Percentiles rank a stretch among this genome's conserved stretches.
phyloP scores from a whole-genome alignment of 1,140 invertebrate genomes.

The Trissolcus basalis region DNA sequence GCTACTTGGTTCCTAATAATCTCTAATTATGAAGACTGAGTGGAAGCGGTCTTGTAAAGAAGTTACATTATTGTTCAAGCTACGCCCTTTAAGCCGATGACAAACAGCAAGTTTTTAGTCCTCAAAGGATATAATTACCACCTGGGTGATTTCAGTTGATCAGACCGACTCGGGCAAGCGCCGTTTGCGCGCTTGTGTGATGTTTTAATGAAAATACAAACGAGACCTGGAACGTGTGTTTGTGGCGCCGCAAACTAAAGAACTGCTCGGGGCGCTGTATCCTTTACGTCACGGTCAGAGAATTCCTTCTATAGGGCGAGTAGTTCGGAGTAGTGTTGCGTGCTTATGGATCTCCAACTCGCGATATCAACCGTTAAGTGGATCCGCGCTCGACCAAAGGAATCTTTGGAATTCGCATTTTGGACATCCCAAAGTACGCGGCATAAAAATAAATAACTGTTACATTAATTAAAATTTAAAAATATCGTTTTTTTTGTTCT shows the following conservation, averaged over 20 bases:
- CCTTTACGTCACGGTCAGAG: slow-evolving; percentile 66
- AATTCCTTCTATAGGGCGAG: slow-evolving; percentile 63
- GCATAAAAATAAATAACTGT: too few species aligned
- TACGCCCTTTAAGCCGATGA: slow-evolving; percentile 45
- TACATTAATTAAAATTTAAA: too few species aligned
- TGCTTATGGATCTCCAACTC: slow-evolving; percentile 30
- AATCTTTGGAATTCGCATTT: slow-evolving; percentile 50
- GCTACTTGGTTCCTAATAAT: slow-evolving; percentile 37
- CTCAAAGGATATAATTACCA: slow-evolving; percentile 50
- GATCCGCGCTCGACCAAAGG: slow-evolving; percentile 19
- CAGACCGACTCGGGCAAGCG: slow-evolving; percentile 23
- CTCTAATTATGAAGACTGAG: slow-evolving; percentile 18
- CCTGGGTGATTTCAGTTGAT: slow-evolving; percentile 42
- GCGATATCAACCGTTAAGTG: slow-evolving; percentile 63
- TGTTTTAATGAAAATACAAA: slow-evolving; percentile 28
- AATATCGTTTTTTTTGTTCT: too few species aligned
- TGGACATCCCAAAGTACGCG: too few species aligned
- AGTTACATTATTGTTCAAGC: slow-evolving; percentile 30
- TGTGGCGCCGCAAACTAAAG: slow-evolving; percentile 60
- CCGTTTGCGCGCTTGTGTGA: slow-evolving; percentile 25
- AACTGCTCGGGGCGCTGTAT: slow-evolving; percentile 58
- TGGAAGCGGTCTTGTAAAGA: slow-evolving; percentile 20
- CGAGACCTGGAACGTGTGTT: slow-evolving; percentile 32
- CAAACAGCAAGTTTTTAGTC: slow-evolving; percentile 45
- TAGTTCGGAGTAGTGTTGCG: slow-evolving; percentile 45